Base-by-base conservation (phyloP, 2,888 invertebrate genomes). In the Patella depressa region DNA sequence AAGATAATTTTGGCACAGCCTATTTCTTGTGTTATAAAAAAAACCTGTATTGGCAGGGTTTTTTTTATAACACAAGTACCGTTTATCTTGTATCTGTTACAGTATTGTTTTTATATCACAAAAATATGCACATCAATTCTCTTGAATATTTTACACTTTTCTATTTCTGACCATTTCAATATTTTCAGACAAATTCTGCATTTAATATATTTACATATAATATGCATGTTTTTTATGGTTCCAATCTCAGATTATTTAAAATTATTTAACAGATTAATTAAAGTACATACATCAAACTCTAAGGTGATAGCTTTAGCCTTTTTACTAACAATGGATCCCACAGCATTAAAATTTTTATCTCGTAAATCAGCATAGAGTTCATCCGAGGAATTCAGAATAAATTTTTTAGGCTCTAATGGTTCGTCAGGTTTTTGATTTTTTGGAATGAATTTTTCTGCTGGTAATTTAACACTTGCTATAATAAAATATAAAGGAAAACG, bases 311-410 rank as follows among this genome's bases (percentile, higher is more conserved):
- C 93, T 89, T 95, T 96, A 0, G 97, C 97, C 91, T 96, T 97
- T 87, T 95, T 95, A 2, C 96, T 96, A 1, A 99, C 93, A 17
- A 95, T 94, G 65, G 95, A 94, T 4, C 97, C 97, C 9, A 98
- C 96, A 81, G 96, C 95, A 89, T 96, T 96, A 89, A 98, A 98
- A 92, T 96, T 97, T 90, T 96, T 96, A 90, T 98, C 98, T 65
- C 98, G 93, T 45, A 99, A 93, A 89, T 98, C 98, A 0, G 95
- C 94, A 91, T 95, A 98, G 15, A 98, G 92, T 88, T 96, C 96
- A 89, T 98, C 98, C 17, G 94, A 94, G 0, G 98, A 98, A 93
- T 97, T 97, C 73, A 98, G 93, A 81, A 96, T 94, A 79, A 98
- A 94, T 89, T 94, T 94, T 80, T 91, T 91, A 9, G 85, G 84